Percentiles rank a stretch among this genome's conserved stretches.
Evolutionary conservation across 2,888 invertebrate genomes (phyloP).

Genomic region (Lepidocyrtoides sp.): DNA sequence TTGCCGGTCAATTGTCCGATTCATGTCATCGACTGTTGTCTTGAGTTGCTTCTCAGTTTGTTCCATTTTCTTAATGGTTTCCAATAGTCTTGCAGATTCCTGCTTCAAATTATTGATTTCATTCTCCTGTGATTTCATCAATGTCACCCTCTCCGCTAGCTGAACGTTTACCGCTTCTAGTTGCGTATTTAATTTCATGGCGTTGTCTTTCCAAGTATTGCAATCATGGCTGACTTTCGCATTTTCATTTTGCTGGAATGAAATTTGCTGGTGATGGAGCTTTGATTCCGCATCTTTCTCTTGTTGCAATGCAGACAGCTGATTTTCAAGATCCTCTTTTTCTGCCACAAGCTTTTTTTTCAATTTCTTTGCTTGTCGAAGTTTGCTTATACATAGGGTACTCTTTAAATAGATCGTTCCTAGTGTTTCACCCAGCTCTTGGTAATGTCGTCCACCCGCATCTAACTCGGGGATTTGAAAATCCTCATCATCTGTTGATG

Average conservation of each 20-base stretch:
- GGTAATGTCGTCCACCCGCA: not conserved
- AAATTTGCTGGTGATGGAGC: not conserved
- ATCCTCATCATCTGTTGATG: not conserved
- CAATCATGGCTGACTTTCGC: not conserved
- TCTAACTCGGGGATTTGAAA: not conserved
- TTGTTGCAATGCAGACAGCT: not conserved
- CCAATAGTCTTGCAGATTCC: not conserved
- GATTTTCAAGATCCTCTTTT: not conserved
- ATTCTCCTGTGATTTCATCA: not conserved
- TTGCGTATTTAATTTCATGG: not conserved
- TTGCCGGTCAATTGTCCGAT: not conserved
- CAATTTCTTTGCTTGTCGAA: not conserved
- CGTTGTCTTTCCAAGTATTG: not conserved
- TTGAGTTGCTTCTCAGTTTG: not conserved
- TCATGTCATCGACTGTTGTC: not conserved
- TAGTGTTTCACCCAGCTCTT: not conserved
- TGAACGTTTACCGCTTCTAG: not conserved
- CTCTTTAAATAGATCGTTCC: not conserved
- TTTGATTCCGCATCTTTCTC: not conserved
- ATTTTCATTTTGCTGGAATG: not conserved
- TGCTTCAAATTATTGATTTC: not conserved
- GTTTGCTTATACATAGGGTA: not conserved
- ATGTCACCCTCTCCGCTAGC: not conserved
- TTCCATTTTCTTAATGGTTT: not conserved
- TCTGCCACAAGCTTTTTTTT: not conserved